Percentiles rank a stretch among this genome's conserved stretches.
These are phyloP conservation scores for Mobula hypostoma DNA, from an alignment of 2,113 vertebrate species.

Conservation along the genomic window DNA sequence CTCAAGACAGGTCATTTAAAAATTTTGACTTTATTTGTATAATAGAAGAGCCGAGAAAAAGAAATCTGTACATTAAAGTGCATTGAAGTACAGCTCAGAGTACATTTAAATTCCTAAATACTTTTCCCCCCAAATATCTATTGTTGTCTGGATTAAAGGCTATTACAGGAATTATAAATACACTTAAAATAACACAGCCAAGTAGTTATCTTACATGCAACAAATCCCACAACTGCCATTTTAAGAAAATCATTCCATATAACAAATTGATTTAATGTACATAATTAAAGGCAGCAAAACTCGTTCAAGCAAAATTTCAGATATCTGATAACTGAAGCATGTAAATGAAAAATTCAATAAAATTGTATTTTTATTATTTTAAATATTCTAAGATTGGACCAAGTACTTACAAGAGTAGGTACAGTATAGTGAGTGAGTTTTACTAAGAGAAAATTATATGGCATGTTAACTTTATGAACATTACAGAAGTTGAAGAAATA, in stretches of 20 bases:
- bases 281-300: not conserved
- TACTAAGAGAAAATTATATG: not conserved
- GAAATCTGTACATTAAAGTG: not conserved
- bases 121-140: not conserved
- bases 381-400: not conserved
- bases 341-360: not conserved
- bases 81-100: not conserved
- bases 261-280: not conserved
- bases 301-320: not conserved
- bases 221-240: not conserved
- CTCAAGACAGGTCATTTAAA: not conserved
- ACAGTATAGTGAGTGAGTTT: too few relatives aligned
- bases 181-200: not conserved
- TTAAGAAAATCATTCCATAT: not conserved
- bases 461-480: not conserved
- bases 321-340: not conserved
- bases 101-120: not conserved
- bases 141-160: not conserved
- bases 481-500: not conserved
- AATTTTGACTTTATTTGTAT: not conserved
- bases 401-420: not conserved
- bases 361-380: not conserved
- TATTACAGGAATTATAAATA: not conserved
- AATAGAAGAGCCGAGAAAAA: not conserved
- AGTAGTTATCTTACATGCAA: not conserved